A percentile compares a stretch with the other conserved stretches of the same genome.
Conservation (phyloP, 2,113 vertebrate species). For the Dasyprocta punctata region DNA sequence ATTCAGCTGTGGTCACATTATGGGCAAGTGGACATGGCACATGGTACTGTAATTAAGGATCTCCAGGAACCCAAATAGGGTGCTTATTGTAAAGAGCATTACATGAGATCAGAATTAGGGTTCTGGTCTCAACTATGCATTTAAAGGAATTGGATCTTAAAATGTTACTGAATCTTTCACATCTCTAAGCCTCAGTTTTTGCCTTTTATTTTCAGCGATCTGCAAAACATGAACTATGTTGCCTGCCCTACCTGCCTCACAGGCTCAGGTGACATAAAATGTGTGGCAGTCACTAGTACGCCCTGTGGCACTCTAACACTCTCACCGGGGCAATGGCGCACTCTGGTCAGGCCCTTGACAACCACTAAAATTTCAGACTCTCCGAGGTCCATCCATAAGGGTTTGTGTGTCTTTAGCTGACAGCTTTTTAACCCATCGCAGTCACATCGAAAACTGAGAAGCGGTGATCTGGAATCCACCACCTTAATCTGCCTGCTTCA, state of each 20-base stretch:
- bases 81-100: background rate
- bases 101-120: background rate
- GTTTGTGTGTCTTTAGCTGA: background rate
- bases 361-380: background rate
- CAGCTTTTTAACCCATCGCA: background rate
- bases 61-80: background rate
- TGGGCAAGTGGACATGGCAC: background rate
- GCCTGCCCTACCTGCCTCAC: background rate
- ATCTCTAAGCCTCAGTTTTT: background rate
- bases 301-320: background rate
- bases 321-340: background rate
- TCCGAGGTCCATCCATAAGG: background rate
- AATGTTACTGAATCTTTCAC: background rate
- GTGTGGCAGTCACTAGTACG: background rate
- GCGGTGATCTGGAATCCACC: background rate
- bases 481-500: background rate
- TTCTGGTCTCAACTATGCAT: background rate
- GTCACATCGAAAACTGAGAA: background rate
- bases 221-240: background rate
- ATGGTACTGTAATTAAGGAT: background rate
- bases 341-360: background rate
- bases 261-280: background rate
- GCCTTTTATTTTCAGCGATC: conserved; percentile 5
- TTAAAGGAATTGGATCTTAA: background rate
- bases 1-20: background rate